Conservation (phyloP, 2,797 vertebrate species). For the Hyperoplus immaculatus region DNA sequence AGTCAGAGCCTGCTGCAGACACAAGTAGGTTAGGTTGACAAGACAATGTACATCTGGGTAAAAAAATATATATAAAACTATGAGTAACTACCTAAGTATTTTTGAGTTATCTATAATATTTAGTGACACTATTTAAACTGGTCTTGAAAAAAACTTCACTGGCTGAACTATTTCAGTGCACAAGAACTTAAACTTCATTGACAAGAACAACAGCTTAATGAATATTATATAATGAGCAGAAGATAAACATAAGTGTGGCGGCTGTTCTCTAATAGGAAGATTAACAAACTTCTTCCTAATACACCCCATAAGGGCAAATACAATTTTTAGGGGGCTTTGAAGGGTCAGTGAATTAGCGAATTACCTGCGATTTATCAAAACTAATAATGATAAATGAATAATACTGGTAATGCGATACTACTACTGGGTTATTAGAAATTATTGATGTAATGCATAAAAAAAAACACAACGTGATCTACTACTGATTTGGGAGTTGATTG, state of each 20-base stretch:
- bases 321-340: too few species aligned
- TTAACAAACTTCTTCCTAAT: not conserved
- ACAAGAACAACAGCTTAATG: not conserved
- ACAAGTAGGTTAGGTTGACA: slow-evolving; percentile 81
- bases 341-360: too few species aligned
- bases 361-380: too few species aligned
- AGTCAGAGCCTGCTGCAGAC: slow-evolving; percentile 90
- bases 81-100: not conserved
- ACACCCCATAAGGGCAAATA: too few species aligned
- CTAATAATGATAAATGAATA: too few species aligned
- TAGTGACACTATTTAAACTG: not conserved
- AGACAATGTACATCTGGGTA: not conserved
- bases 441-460: too few species aligned
- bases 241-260: not conserved
- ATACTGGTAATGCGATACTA: too few species aligned
- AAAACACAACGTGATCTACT: too few species aligned
- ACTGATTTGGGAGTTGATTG: too few species aligned
- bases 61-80: not conserved
- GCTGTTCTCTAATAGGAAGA: not conserved
- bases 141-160: not conserved
- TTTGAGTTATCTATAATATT: not conserved
- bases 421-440: too few species aligned
- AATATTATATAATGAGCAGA: not conserved
- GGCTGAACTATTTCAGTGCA: too few species aligned
- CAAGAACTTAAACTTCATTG: too few species aligned